Evolutionary conservation across 2,113 vertebrate genomes (phyloP).

Genomic region (Epinephelus cyanopodus): DNA sequence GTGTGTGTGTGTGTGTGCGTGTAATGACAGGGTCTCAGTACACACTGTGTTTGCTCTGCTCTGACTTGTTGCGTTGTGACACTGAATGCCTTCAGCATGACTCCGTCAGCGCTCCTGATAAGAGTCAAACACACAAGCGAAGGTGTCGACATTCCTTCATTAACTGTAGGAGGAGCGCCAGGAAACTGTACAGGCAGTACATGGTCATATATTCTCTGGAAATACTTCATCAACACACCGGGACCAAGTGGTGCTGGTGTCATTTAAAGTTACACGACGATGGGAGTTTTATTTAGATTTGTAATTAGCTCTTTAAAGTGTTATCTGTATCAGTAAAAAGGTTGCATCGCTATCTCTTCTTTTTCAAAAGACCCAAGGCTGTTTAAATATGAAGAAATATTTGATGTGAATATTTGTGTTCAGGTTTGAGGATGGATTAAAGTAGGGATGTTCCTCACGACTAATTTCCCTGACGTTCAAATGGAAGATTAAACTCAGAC

Average conservation of each 20-base stretch:
- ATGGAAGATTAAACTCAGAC: no score
- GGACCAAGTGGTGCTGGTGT: background rate
- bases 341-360: no score
- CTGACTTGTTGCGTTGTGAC: constrained; percentile 61
- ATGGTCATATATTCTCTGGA: background rate
- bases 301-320: no score
- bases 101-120: constrained; percentile 48
- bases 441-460: no score
- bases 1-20: constrained; percentile 13
- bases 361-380: no score
- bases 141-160: constrained; percentile 15
- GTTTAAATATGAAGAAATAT: no score
- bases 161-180: background rate
- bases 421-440: no score
- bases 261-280: background rate
- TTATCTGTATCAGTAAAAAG: no score
- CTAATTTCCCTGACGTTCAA: no score
- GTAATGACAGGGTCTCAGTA: constrained; percentile 23
- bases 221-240: background rate
- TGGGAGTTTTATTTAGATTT: background rate
- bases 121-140: background rate
- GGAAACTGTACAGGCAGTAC: no score
- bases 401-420: no score
- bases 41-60: constrained; percentile 44
- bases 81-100: constrained; percentile 67